Evolutionary conservation across 1,140 invertebrate genomes (phyloP).

Genomic region (Bombus pyrosoma): DNA sequence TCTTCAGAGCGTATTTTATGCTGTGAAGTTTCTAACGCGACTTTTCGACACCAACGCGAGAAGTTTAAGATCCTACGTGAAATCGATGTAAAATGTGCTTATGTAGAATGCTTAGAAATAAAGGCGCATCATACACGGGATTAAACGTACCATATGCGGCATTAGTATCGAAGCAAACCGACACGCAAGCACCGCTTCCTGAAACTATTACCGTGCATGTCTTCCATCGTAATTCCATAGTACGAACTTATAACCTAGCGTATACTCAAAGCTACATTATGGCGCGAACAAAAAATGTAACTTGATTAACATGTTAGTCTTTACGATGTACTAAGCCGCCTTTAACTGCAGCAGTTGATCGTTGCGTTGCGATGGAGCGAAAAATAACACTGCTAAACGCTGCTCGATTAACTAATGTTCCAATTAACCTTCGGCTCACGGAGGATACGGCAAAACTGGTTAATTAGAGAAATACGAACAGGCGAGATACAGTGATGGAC

Average conservation of each 20-base stretch:
- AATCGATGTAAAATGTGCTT: not conserved
- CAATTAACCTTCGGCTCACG: not conserved
- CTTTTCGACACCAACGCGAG: not conserved
- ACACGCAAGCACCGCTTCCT: constrained; percentile 7
- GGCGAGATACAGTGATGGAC: no score
- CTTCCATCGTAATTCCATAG: constrained; percentile 7
- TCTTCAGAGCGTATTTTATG: no score
- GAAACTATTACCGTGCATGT: constrained; percentile 18
- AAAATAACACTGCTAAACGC: not conserved
- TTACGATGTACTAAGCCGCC: not conserved
- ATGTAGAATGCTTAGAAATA: not conserved
- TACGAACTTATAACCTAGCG: not conserved
- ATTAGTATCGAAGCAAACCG: constrained; percentile 7
- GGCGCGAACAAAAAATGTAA: not conserved
- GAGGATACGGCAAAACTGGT: not conserved
- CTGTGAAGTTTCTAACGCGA: not conserved
- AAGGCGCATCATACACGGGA: not conserved
- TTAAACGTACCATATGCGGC: not conserved
- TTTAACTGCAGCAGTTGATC: not conserved
- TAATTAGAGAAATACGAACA: not conserved
- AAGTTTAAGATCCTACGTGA: not conserved
- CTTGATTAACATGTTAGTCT: not conserved
- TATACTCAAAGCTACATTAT: no score
- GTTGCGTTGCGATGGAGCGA: not conserved
- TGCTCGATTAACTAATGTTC: not conserved